Evolutionary conservation across 2,113 vertebrate genomes (phyloP).

Genomic region (Cervus canadensis): DNA sequence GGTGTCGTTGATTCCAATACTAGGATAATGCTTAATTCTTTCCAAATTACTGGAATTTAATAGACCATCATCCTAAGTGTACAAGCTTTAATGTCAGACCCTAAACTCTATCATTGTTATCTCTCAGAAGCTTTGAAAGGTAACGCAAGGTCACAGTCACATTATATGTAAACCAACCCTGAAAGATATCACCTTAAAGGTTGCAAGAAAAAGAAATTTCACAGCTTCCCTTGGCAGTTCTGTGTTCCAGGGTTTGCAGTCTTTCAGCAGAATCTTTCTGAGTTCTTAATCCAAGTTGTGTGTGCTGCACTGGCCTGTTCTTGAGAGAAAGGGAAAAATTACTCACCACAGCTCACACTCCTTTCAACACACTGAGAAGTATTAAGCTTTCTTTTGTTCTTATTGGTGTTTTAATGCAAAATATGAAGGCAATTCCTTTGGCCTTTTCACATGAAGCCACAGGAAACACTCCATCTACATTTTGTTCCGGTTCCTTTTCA

Average conservation of each 20-base stretch:
- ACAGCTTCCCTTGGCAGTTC: not conserved
- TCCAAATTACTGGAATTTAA: not conserved
- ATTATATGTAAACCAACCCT: not conserved
- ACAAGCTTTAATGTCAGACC: not conserved
- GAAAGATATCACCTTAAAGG: not conserved
- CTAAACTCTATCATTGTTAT: not conserved
- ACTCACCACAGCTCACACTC: not conserved
- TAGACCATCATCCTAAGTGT: not conserved
- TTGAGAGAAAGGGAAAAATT: not conserved
- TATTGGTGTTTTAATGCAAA: not conserved
- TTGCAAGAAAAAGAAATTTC: not conserved
- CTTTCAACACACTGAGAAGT: not conserved
- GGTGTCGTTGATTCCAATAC: not conserved
- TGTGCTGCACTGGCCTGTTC: not conserved
- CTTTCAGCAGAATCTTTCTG: not conserved
- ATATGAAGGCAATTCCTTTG: not conserved
- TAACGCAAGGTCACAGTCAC: not conserved
- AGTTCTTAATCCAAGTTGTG: not conserved
- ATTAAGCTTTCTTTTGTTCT: not conserved
- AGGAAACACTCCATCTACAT: not conserved
- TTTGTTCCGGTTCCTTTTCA: not conserved
- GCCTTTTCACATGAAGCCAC: not conserved
- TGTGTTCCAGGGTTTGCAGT: not conserved
- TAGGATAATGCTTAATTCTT: not conserved
- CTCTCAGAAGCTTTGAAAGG: not conserved